Conservation (phyloP, 2,113 vertebrate species). For the Scomber colias region DNA sequence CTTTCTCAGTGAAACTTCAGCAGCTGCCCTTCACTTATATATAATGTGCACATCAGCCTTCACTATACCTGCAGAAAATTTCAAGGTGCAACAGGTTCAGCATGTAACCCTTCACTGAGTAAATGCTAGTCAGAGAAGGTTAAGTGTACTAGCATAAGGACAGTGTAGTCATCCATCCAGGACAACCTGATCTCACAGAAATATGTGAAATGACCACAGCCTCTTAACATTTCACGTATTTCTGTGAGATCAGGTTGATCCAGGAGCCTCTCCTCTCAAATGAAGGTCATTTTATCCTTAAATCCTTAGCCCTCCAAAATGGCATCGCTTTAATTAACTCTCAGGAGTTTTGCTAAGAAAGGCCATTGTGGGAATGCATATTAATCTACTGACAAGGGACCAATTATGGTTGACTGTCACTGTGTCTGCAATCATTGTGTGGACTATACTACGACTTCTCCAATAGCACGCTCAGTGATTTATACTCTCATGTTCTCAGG, state of each 20-base stretch:
- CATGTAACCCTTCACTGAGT: constrained; percentile 16
- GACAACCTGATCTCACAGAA: background rate
- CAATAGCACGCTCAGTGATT: constrained; percentile 19
- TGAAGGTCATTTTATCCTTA: constrained; percentile 50
- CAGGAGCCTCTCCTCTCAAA: constrained; percentile 42
- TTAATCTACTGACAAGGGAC: constrained; percentile 71
- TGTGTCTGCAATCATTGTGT: constrained; percentile 18
- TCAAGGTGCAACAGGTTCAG: constrained; percentile 2
- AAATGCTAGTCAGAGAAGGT: constrained; percentile 35
- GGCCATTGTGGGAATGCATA: constrained; percentile 61
- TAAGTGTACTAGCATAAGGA: constrained; percentile 39
- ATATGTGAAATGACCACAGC: too few species aligned
- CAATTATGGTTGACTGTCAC: constrained; percentile 60
- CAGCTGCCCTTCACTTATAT: constrained; percentile 7
- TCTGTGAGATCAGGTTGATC: background rate
- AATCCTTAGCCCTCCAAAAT: constrained; percentile 62
- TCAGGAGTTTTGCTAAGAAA: constrained; percentile 68
- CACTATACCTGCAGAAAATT: constrained; percentile 3
- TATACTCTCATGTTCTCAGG: constrained; percentile 16
- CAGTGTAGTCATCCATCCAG: constrained; percentile 30
- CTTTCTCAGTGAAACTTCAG: constrained; percentile 34
- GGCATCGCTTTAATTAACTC: constrained; percentile 77
- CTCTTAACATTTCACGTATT: too few species aligned
- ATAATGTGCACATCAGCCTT: constrained; percentile 9
- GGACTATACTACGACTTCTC: constrained; percentile 49